Evolutionary conservation across 64 coral and sea anemone species (phyloP), one percentile per base, ranked within the genome.

Genomic region (Hydrozoanthus tunicans): DNA sequence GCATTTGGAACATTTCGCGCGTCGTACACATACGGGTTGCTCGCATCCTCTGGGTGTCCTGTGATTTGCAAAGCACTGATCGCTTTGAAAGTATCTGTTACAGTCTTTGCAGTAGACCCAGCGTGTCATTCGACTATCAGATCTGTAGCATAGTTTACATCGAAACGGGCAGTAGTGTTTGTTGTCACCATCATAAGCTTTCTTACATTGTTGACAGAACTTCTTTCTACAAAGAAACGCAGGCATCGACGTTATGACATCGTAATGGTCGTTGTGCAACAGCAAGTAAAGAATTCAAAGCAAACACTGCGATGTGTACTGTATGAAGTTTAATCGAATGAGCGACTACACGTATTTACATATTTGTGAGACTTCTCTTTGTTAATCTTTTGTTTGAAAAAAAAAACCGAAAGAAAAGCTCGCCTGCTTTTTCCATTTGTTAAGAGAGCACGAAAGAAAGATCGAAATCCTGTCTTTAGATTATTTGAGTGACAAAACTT

Each of bases 191-290:
- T 92, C 86, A 13, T 64, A 95, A 2, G 6, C 64, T 64, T 92
- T 92, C 59, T 95, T 60, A 71, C 78, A 95, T 1, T 92, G 4
- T 0, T 75, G 7, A 14, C 94, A 95, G 12, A n/a, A 91, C 1
- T 90, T 68, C 7, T 53, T 85, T n/a, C 78, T 13, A n/a, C 32
- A 25, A 4, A 92, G 54, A 17, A 92, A 95, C 1, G 43, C 91
- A 4, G 78, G 53, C 32, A 43, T 43, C 32, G 53, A 96, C 0
- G 86, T 93, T 3, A 91, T 78, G 0, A 86, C 78, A 17, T 96
- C 77, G 54, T 53, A 96, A 26, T 91, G 89, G 4, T 43, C 52
- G 17, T 91, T 54, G 7, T 84, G 84, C 10, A 53, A 69, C 52
- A 79, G 17, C 3, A 95, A 12, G 20, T 89, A 78, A 0, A 95